Base-by-base conservation (phyloP, 2,888 invertebrate genomes). In the Hydrotaea cyrtoneurina region DNA sequence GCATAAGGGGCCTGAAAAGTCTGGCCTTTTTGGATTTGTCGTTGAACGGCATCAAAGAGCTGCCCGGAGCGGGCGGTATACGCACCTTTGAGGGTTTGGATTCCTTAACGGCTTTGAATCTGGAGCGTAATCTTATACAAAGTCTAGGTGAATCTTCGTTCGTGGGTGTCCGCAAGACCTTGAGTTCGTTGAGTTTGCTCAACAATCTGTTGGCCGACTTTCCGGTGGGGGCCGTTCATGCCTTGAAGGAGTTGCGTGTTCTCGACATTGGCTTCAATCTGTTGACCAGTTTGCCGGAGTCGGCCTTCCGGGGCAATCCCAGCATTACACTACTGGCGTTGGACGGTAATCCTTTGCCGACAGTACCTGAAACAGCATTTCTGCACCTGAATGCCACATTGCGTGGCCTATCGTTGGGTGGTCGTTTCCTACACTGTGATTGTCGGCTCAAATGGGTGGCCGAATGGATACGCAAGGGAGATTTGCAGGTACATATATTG, bases 211-310 rank as follows among this genome's bases (percentile, higher is more conserved):
- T 98, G 79, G 95, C 97, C 0, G 97, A 97, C 90, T 98, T 97
- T 91, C 98, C 98, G 0, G 95, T 95, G 0, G 95, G 94, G 62
- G 97, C 98, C 8, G 94, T 98, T 88, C 95, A 95, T 86, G 94
- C 95, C 31, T 93, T 98, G 74, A 94, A 94, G 76, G 97, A 97
- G 92, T 93, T 98, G 78, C 94, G 97, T 91, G 98, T 98, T 11
- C 93, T 98, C 87, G 98, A 98, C 91, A 96, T 98, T 86, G 98
- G 98, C 71, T 98, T 98, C 92, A 98, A 98, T 93, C 94, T 97
- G 87, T 93, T 98, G 86, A 96, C 96, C 64, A 95, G 95, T 88
- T 92, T 98, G 87, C 97, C 98, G 11, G 93, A 94, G 71, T 94
- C 96, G 82, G 96, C 97, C 0, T 98, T 98, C 90, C 92, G 94